A percentile compares a stretch with the other conserved stretches of the same genome.
Evolutionary conservation across 2,797 vertebrate genomes (phyloP).

Genomic region (Rhincodon typus): DNA sequence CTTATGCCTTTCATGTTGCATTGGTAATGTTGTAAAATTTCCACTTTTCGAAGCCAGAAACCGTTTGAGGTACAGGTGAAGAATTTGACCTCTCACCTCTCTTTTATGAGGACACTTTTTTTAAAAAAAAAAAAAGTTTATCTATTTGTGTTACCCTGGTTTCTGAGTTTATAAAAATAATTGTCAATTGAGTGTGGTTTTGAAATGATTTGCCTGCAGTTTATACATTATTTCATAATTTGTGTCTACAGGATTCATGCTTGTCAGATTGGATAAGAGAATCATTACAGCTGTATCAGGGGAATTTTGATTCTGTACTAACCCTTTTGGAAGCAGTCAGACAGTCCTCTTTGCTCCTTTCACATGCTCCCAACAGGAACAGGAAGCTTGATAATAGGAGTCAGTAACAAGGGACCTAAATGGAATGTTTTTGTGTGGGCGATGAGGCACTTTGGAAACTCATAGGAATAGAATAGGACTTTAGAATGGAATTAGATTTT

Average conservation of each 20-base stretch:
- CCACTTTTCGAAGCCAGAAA: neutral
- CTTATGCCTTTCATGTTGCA: neutral
- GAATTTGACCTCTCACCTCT: neutral
- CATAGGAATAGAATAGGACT: no score
- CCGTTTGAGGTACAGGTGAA: neutral
- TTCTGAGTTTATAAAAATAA: neutral
- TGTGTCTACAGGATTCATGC: neutral
- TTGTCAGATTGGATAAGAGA: neutral
- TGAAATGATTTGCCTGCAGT: neutral
- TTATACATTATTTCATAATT: neutral
- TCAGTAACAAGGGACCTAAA: neutral
- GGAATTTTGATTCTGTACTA: neutral
- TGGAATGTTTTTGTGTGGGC: neutral
- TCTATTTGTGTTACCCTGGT: neutral
- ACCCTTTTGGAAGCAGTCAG: neutral
- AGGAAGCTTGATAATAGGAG: neutral
- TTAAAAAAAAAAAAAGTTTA: neutral
- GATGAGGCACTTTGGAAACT: neutral
- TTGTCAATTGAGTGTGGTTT: neutral
- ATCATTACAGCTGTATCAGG: neutral
- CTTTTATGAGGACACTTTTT: neutral
- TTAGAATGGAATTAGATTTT: no score
- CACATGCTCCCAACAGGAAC: neutral
- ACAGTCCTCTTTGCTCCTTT: neutral
- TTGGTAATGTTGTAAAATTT: neutral